A percentile compares a stretch with the other conserved stretches of the same genome.
These are phyloP conservation scores for Neria commutata DNA, from an alignment of 2,888 invertebrate species.

Conservation along the genomic window DNA sequence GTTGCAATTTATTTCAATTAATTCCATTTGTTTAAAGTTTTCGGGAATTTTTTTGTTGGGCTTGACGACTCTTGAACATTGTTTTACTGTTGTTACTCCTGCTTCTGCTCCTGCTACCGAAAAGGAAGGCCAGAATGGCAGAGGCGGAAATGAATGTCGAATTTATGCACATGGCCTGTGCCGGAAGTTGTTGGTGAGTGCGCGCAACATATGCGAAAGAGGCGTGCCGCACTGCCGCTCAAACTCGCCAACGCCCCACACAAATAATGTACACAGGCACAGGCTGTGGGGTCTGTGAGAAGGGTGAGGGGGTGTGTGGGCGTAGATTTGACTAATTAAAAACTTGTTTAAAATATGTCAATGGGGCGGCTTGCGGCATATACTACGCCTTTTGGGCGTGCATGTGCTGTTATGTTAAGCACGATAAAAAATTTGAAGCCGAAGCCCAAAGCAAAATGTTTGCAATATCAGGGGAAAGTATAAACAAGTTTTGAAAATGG, in stretches of 20 bases:
- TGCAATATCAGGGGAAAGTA: background rate
- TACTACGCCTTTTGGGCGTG: background rate
- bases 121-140: background rate
- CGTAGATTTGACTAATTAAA: conserved; percentile 50
- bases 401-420: background rate
- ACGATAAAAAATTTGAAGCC: background rate
- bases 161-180: conserved; percentile 50
- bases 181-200: conserved; percentile 33
- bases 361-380: conserved; percentile 34
- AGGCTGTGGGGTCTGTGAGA: conserved; percentile 12
- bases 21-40: conserved; percentile 24
- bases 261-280: conserved; percentile 10
- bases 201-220: background rate
- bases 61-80: conserved; percentile 21
- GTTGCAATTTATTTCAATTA: conserved; percentile 6
- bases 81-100: conserved; percentile 32
- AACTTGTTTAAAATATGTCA: conserved; percentile 21
- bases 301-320: conserved; percentile 36
- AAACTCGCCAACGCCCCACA: background rate
- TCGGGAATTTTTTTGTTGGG: conserved; percentile 20
- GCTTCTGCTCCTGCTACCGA: background rate
- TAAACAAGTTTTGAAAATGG: too few species aligned
- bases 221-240: background rate
- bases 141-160: conserved; percentile 48
- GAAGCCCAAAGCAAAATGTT: background rate